Evolutionary conservation across 2,888 invertebrate species (phyloP), one percentile per base, ranked within the genome.

Genomic region (Philaethria dido): DNA sequence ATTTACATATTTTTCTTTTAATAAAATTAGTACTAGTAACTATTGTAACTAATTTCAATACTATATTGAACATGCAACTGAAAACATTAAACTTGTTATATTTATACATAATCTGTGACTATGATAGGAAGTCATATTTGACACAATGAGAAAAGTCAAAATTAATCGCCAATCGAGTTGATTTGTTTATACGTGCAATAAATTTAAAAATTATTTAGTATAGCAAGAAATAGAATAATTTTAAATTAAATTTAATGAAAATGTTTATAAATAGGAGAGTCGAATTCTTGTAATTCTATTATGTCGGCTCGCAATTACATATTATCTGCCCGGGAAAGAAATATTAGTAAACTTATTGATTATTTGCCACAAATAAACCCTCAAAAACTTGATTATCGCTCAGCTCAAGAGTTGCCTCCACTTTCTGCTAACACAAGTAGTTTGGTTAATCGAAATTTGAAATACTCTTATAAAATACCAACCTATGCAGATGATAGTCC

Each of bases 281-380:
- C 22, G 14, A 18, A 18, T 48, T 44, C n/a, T 57, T 44, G 33
- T 44, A 65, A 59, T 33, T 66, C 44, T 64, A 89, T 82, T 84
- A 92, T 92, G 92, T 92, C 92, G 73, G 92, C 89, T 60, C 82
- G 89, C 74, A 90, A 92, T 77, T 90, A 87, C 78, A 68, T 72
- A 50, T 77, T 87, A 66, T 89, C 90, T 36, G 86, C 87, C 45
- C 81, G 88, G 65, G 92, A 92, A 72, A 90, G 88, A 77, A 87
- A 80, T 80, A 78, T 82, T 64, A 82, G 77, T 74, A 90, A 88
- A 84, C 73, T 85, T 69, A 81, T 85, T 73, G 89, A 92, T 80
- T 88, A 82, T 77, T 82, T 92, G 75, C 92, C 92, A 13, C 84
- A 83, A 76, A 90, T 91, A 73, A 88, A 86, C 67, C 80, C 83